These are phyloP conservation scores for Marasmarcha lunaedactyla DNA, from an alignment of 2,888 invertebrate genomes.

Conservation along the genomic window DNA sequence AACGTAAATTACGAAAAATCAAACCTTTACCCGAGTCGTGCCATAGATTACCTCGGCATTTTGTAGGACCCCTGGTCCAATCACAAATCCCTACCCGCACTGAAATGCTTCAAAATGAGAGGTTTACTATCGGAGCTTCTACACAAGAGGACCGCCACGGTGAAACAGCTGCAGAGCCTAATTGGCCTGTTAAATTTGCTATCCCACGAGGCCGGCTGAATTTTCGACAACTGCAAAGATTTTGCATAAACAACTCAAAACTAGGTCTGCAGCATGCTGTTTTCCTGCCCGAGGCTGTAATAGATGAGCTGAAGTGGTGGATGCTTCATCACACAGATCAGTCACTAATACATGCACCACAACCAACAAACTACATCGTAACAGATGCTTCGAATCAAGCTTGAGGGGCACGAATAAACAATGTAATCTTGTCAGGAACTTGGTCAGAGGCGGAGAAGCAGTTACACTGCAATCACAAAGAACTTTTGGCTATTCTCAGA, in stretches of 20 bases:
- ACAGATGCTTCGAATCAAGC: conserved; percentile 18
- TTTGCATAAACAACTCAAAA: conserved; percentile 7
- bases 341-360: conserved; percentile 11
- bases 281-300: conserved; percentile 2
- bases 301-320: conserved; percentile 16
- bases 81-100: conserved; percentile 9
- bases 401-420: conserved; percentile 19
- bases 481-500: conserved; percentile 16
- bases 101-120: conserved; percentile 7
- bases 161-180: conserved; percentile 16
- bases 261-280: conserved; percentile 4
- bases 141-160: background rate
- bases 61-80: conserved; percentile 14
- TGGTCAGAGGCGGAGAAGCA: conserved; percentile 14
- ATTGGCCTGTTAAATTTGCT: conserved; percentile 16
- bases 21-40: conserved; percentile 7
- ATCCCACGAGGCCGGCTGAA: conserved; percentile 17
- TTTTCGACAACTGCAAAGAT: conserved; percentile 11
- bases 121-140: conserved; percentile 5
- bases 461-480: conserved; percentile 17
- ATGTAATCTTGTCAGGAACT: conserved; percentile 8
- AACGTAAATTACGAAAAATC: conserved; percentile 13
- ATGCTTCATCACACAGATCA: conserved; percentile 6
- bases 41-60: conserved; percentile 13
- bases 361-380: conserved; percentile 13